Conservation (phyloP, 2,113 vertebrate genomes). For the Apteryx mantelli region DNA sequence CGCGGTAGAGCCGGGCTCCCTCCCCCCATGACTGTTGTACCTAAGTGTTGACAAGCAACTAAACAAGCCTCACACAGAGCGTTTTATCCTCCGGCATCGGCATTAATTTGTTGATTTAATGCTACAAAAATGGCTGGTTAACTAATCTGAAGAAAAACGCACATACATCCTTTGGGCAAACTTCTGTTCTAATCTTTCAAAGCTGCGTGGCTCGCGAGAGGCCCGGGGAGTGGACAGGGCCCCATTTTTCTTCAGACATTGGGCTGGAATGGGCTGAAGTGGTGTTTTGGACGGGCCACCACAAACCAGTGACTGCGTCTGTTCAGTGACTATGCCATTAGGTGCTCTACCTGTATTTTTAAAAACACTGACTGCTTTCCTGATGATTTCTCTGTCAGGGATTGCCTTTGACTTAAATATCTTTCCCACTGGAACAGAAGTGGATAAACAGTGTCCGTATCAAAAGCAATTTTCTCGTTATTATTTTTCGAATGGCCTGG, state of each 20-base stretch:
- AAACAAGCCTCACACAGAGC: constrained; percentile 16
- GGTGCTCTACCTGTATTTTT: not conserved
- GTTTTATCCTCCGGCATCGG: constrained; percentile 6
- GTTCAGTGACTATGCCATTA: not conserved
- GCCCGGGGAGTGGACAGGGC: not conserved
- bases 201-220: not conserved
- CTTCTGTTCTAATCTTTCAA: not conserved
- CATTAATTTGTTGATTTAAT: constrained; percentile 38
- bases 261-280: not conserved
- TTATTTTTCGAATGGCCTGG: not conserved
- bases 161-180: not conserved
- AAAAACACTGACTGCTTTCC: not conserved
- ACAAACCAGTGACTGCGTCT: not conserved
- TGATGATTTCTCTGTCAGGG: not conserved
- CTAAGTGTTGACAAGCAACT: constrained; percentile 54
- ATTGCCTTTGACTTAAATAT: not conserved
- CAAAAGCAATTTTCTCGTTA: not conserved
- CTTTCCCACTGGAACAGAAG: not conserved
- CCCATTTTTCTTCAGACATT: rapidly evolving
- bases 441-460: not conserved
- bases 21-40: constrained; percentile 46
- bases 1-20: constrained; percentile 26
- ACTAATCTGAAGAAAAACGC: not conserved
- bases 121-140: constrained; percentile 6
- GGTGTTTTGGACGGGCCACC: not conserved